Base-by-base conservation (phyloP, 2,888 invertebrate species). In the Yponomeuta evonymella region DNA sequence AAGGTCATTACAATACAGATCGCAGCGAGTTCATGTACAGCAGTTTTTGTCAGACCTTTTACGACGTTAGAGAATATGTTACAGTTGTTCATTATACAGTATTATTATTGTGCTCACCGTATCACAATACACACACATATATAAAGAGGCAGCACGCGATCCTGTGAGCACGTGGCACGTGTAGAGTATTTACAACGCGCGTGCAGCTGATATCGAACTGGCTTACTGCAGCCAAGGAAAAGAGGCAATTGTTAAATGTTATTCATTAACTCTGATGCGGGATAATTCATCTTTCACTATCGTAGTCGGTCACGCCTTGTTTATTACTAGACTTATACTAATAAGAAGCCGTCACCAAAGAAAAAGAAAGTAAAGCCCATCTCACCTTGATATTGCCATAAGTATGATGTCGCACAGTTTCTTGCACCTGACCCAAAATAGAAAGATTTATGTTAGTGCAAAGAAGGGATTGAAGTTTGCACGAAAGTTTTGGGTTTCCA, bases 301-400 rank as follows among this genome's bases (percentile, higher is more conserved):
- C 43, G 43, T 30, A 64, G 2, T 64, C 64, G 2, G n/a, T 11
- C 11, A 64, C 12, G 3, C n/a, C 8, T 6, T 64, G 10, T 64
- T 29, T 1, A n/a, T 29, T n/a, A 64, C 3, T 64, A 23, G 10
- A 11, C 30, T 29, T 30, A 23, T 9, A 23, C 29, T 64, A 64
- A 2, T 12, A 67, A 43, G 12, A 30, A 67, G 15, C 67, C 23
- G 48, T 23, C 33, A 69, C 62, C 62, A 30, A 12, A 15, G 36
- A 67, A 67, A 12, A n/a, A 67, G n/a, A 67, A 67, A 79, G 77
- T 72, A 74, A 87, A 83, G 87, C 89, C 80, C 81, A 77, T 87
- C 90, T 91, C 94, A 94, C 94, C 94, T 94, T 94, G 86, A 94
- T 94, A 88, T 94, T 94, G 92, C 94, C 94, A 89, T 93, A 94